These are phyloP conservation scores for Anthopleura xanthogrammica DNA, from an alignment of 92 coral and sea anemone genomes.

Conservation along the genomic window DNA sequence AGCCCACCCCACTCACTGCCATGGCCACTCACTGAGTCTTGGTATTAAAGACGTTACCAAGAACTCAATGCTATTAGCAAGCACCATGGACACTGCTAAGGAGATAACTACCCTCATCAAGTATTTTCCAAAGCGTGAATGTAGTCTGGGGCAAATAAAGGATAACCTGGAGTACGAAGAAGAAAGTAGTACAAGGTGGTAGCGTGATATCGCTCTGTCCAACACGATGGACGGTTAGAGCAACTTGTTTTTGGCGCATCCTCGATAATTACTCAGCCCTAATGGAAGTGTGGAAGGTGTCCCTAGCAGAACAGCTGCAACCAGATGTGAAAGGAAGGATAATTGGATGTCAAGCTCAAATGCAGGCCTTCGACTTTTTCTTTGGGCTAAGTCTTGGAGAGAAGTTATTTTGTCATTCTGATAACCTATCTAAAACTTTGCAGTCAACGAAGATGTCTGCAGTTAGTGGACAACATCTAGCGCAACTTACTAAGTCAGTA, in stretches of 20 bases:
- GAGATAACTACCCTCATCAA: slow-evolving; percentile 31
- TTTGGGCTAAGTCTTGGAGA: slow-evolving; percentile 33
- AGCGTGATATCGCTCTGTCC: slow-evolving; percentile 43
- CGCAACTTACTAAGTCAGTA: slow-evolving; percentile 8
- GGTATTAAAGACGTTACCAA: slow-evolving; percentile 58
- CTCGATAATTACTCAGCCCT: slow-evolving; percentile 29
- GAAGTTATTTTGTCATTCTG: slow-evolving; percentile 38
- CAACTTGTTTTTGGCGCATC: slow-evolving; percentile 35
- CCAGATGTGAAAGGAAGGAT: slow-evolving; percentile 57
- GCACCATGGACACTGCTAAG: slow-evolving; percentile 43
- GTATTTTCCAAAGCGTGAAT: slow-evolving; percentile 50
- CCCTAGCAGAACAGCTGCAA: slow-evolving; percentile 44
- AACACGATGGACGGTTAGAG: slow-evolving; percentile 55
- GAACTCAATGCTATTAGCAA: slow-evolving; percentile 23
- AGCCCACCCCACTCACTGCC: slow-evolving; percentile 71
- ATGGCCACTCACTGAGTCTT: slow-evolving; percentile 67
- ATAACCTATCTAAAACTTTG: slow-evolving; percentile 32
- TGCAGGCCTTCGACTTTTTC: slow-evolving; percentile 44
- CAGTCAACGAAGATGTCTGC: slow-evolving; percentile 49
- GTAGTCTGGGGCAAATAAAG: slow-evolving; percentile 35
- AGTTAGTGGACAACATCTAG: slow-evolving; percentile 39
- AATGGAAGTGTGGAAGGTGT: slow-evolving; percentile 49
- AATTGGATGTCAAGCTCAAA: slow-evolving; percentile 66
- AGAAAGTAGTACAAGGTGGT: slow-evolving; percentile 30
- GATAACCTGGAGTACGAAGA: slow-evolving; percentile 48